A percentile compares a stretch with the other conserved stretches of the same genome.
phyloP scores from a whole-genome alignment of 2,797 vertebrate species.

The Xenops minutus region DNA sequence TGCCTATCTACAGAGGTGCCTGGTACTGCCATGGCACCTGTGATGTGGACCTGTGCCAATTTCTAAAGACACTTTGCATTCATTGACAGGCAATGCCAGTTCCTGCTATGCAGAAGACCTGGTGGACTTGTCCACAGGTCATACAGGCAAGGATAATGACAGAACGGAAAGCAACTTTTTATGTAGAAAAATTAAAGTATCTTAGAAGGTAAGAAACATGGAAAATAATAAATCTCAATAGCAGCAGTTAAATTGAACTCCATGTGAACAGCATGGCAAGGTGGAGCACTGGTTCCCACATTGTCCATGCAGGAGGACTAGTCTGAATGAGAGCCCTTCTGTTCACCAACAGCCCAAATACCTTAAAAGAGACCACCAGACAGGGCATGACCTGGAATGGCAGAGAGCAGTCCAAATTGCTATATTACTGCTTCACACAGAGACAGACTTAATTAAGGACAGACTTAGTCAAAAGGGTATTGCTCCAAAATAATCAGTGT shows the following conservation, averaged over 20 bases:
- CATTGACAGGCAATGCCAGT: background rate
- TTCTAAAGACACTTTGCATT: background rate
- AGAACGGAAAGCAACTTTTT: background rate
- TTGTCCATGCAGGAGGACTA: background rate
- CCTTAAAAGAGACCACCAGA: background rate
- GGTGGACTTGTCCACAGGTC: background rate
- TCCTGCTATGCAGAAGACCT: background rate
- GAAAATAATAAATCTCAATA: background rate
- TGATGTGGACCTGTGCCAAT: background rate
- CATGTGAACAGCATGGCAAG: background rate
- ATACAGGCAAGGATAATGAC: background rate
- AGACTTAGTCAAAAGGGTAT: background rate
- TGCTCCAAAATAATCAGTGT: background rate
- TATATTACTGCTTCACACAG: background rate
- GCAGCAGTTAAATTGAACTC: background rate
- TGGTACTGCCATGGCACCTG: background rate
- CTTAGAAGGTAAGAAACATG: background rate
- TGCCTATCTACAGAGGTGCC: background rate
- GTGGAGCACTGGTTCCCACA: background rate
- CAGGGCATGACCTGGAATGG: background rate
- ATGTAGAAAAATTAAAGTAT: background rate
- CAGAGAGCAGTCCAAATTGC: background rate
- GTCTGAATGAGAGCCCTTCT: background rate
- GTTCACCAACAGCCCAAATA: background rate
- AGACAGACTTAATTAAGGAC: background rate